phyloP scores from a whole-genome alignment of 2,113 vertebrate genomes.

The Sceloporus tristichus region DNA sequence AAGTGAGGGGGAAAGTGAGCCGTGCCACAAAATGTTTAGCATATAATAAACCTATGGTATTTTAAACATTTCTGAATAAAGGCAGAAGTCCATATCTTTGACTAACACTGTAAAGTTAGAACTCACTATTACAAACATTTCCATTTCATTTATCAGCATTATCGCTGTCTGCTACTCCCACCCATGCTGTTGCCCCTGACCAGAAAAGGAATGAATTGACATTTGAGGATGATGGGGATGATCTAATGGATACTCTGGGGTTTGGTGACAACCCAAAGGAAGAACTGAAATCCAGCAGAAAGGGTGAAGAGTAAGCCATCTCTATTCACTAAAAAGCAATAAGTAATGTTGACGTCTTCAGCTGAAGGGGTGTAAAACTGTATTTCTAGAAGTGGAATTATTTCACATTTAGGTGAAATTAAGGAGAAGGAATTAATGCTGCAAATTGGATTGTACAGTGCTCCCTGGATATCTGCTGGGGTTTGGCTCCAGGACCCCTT shows the following conservation, averaged over 20 bases:
- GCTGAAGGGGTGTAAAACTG: not conserved
- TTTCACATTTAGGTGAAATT: not conserved
- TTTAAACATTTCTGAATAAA: not conserved
- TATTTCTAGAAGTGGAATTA: not conserved
- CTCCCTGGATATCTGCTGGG: too few relatives aligned
- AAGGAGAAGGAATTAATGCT: not conserved
- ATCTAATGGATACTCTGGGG: conserved; percentile 85
- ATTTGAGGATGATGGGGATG: conserved; percentile 84
- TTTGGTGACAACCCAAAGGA: conserved; percentile 76
- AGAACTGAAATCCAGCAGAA: conserved; percentile 54
- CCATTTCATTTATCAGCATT: conserved; percentile 47
- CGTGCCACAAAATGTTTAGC: not conserved
- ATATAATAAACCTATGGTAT: not conserved
- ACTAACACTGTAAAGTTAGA: not conserved
- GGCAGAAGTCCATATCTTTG: not conserved
- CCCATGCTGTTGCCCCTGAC: conserved; percentile 7
- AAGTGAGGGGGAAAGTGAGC: not conserved
- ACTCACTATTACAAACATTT: not conserved
- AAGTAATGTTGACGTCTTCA: not conserved
- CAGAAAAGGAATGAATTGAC: conserved; percentile 71
- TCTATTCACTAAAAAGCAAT: not conserved
- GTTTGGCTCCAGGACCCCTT: too few relatives aligned
- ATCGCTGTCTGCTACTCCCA: conserved; percentile 13
- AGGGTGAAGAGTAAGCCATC: conserved; percentile 66
- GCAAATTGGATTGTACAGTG: not conserved